phyloP scores from a whole-genome alignment of 2,797 vertebrate genomes.

The Enoplosus armatus region DNA sequence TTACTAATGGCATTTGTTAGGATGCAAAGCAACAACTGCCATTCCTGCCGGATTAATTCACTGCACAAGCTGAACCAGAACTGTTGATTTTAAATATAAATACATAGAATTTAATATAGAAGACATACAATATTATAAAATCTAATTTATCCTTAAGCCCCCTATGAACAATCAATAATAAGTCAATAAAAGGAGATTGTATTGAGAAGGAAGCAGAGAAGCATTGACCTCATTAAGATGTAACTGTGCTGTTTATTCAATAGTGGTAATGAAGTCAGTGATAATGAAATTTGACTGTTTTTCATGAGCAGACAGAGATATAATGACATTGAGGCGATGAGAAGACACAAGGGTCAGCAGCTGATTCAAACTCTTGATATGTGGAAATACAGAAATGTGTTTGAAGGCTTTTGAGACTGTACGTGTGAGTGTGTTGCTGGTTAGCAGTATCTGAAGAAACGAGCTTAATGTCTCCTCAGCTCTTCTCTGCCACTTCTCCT shows the following conservation, averaged over 20 bases:
- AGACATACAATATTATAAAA: slow-evolving; percentile 9
- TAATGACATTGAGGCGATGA: background rate
- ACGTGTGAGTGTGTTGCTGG: background rate
- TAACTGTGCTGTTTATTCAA: background rate
- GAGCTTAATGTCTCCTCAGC: background rate
- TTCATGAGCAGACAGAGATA: background rate
- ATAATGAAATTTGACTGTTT: background rate
- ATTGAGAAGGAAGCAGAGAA: background rate
- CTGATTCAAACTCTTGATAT: background rate
- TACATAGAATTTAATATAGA: slow-evolving; percentile 4
- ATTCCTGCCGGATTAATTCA: slow-evolving; percentile 13
- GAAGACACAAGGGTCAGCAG: background rate
- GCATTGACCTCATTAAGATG: background rate
- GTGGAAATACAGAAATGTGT: slow-evolving; percentile 6
- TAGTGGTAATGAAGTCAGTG: background rate
- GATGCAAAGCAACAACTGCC: slow-evolving; percentile 22
- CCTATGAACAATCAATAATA: background rate
- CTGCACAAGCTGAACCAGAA: background rate
- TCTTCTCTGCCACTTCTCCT: slow-evolving; percentile 1
- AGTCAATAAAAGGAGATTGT: slow-evolving; percentile 3
- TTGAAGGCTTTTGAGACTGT: slow-evolving; percentile 9
- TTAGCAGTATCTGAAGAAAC: slow-evolving; percentile 21
- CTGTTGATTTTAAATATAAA: slow-evolving; percentile 11
- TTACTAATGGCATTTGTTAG: slow-evolving; percentile 39
- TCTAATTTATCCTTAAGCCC: background rate